Evolutionary conservation across 2,113 vertebrate species (phyloP).

Genomic region (Tinamus guttatus): DNA sequence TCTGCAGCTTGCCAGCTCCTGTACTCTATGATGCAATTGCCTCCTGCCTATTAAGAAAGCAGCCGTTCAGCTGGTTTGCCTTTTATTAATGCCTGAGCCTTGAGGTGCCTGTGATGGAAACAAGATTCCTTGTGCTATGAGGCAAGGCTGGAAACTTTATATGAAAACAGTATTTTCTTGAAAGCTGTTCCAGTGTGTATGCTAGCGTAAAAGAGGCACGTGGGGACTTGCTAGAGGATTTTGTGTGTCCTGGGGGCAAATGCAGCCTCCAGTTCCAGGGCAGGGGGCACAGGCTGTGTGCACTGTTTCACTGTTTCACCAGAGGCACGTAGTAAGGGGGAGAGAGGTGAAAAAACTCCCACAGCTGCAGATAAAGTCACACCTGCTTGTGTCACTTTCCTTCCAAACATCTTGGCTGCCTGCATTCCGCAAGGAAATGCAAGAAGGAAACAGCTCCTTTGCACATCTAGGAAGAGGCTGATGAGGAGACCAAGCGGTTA

Average conservation of each 20-base stretch:
- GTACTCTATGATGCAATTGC: constrained; percentile 8
- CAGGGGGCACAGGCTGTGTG: background rate
- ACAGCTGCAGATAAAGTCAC: background rate
- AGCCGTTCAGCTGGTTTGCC: background rate
- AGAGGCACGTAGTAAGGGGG: background rate
- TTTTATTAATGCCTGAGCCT: background rate
- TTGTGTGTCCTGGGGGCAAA: background rate
- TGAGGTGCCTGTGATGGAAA: background rate
- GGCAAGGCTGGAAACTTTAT: background rate
- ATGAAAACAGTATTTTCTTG: background rate
- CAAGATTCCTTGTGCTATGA: background rate
- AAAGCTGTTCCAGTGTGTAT: background rate
- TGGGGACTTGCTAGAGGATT: background rate
- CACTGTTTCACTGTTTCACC: background rate
- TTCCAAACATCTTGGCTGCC: background rate
- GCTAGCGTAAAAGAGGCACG: background rate
- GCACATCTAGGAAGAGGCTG: background rate
- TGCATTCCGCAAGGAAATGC: background rate
- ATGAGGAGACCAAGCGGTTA: background rate
- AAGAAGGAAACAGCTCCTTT: background rate
- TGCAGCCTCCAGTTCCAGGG: background rate
- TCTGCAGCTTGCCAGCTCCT: constrained; percentile 4
- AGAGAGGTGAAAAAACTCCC: background rate
- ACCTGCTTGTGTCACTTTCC: background rate
- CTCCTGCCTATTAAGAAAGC: constrained; percentile 4